Evolutionary conservation across 2,113 vertebrate genomes (phyloP).

Genomic region (Aplodontia rufa): DNA sequence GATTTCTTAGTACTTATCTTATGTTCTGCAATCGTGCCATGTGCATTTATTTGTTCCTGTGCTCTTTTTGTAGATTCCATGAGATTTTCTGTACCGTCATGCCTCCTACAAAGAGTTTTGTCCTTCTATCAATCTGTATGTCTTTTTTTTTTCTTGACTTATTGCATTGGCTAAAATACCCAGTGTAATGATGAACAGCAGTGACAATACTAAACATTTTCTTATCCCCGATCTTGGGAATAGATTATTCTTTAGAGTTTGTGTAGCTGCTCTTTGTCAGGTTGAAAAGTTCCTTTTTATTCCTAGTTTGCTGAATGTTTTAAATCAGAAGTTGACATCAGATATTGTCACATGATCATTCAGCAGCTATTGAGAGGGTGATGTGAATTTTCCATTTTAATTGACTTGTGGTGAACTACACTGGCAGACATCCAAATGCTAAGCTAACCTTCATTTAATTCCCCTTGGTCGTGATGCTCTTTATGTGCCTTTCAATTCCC

Average conservation of each 20-base stretch:
- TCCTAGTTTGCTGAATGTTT: not conserved
- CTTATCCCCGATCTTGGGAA: not conserved
- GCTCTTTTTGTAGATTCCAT: not conserved
- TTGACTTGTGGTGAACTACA: not conserved
- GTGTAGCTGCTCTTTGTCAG: not conserved
- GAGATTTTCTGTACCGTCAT: not conserved
- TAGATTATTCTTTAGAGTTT: not conserved
- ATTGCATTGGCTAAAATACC: not conserved
- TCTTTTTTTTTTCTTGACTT: not conserved
- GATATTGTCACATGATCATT: not conserved
- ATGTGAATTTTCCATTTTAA: not conserved
- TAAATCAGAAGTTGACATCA: not conserved
- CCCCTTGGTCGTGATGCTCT: not conserved
- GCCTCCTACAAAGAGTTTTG: not conserved
- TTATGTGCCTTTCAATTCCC: not conserved
- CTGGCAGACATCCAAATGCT: not conserved
- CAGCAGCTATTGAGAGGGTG: not conserved
- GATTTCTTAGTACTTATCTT: not conserved
- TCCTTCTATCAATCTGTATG: not conserved
- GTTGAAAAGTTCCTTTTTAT: not conserved
- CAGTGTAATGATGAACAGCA: not conserved
- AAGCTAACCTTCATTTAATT: not conserved
- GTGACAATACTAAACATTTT: not conserved
- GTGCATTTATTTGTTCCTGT: not conserved
- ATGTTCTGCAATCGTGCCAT: not conserved